Percentiles rank a stretch among this genome's conserved stretches.
phyloP scores from a whole-genome alignment of 2,113 vertebrate genomes.

The Mustela lutreola region DNA sequence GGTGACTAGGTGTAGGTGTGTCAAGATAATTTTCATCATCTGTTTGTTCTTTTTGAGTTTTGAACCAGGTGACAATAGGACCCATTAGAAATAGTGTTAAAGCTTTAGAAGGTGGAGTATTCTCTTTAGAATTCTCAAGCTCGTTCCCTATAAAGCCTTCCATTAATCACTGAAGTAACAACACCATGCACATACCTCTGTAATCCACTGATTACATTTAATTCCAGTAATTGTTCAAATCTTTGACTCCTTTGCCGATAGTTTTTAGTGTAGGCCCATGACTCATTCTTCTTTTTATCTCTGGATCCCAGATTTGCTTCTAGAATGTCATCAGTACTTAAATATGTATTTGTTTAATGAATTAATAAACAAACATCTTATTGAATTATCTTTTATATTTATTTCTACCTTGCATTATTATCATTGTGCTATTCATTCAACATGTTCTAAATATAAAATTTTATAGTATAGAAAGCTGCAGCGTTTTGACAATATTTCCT shows the following conservation, averaged over 20 bases:
- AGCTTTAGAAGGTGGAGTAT: not conserved
- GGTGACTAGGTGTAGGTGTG: not conserved
- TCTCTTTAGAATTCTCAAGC: constrained; percentile 16
- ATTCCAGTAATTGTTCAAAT: not conserved
- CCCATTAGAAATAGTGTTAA: not conserved
- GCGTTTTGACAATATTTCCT: not conserved
- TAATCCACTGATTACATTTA: not conserved
- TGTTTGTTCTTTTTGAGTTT: constrained; percentile 60
- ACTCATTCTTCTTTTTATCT: not conserved
- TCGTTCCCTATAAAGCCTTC: not conserved
- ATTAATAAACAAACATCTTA: not conserved
- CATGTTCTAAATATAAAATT: not conserved
- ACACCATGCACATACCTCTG: too few relatives aligned
- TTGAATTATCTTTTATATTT: constrained; percentile 28
- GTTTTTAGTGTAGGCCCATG: not conserved
- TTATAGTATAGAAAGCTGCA: not conserved
- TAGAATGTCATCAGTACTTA: not conserved
- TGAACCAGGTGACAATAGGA: not conserved
- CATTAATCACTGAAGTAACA: not conserved
- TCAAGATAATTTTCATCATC: not conserved
- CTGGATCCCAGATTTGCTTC: not conserved
- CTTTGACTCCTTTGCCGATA: not conserved
- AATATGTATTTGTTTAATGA: not conserved
- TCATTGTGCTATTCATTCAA: not conserved
- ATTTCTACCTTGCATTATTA: constrained; percentile 15